Evolutionary conservation across 2,113 vertebrate species (phyloP), one percentile per base, ranked within the genome.

Genomic region (Dendrocopos noguchii): DNA sequence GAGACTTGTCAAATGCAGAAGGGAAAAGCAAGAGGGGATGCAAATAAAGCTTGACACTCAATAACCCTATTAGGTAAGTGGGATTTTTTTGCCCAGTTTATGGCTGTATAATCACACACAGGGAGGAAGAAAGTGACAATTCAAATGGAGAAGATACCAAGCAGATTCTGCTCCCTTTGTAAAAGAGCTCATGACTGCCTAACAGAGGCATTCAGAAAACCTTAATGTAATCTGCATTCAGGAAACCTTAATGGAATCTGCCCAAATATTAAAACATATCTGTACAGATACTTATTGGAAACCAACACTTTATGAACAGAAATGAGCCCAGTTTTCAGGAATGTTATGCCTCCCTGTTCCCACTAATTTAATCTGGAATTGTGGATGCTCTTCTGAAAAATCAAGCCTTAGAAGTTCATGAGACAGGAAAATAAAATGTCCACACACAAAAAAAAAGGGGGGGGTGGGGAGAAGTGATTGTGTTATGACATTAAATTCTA

Each of bases 401-500:
- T 55, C 68, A 80, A 72, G 73, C 74, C 77, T 92, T 93, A 91
- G 94, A 96, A 95, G 95, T 74, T 94, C 90, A 82, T 84, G 88
- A 88, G 96, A 82, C 75, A 66, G 91, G 82, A 94, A 97, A 97
- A 97, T 95, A 97, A 95, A 96, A 96, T 88, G 88, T 92, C 92
- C 91, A 94, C 87, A 34, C 12, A 70, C 87, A 55, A 25, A 94
- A 92, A 92, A 70, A 80, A 74, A n/a, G 36, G 36, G 36, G 36
- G 36, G 36, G 36, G 34, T 7, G 34, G 39, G 60, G 68, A 97
- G 89, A 96, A 88, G 91, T 10, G 46, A 91, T 96, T 92, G 75
- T 95, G 96, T 95, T 97, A 97, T 97, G 97, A 98, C 97, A 98
- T 98, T 98, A 98, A 97, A 98, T 97, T 97, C 97, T 95, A 96